Evolutionary conservation across 2,113 vertebrate genomes (phyloP), one percentile per base, ranked within the genome.

Genomic region (Pseudopipra pipra): DNA sequence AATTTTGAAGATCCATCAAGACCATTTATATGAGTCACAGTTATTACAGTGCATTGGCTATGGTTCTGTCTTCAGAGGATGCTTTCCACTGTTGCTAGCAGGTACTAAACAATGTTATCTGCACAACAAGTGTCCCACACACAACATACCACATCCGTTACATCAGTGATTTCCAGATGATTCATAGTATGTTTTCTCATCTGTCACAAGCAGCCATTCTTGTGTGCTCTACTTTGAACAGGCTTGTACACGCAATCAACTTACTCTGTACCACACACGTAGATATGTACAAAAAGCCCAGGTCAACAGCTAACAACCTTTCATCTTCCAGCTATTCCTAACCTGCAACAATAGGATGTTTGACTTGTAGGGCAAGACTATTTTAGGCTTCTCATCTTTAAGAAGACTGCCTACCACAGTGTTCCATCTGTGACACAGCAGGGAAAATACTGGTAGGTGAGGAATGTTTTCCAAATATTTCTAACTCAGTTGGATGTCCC

Each of bases 241-340:
- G 63, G 86, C 88, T 91, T 92, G 72, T 65, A 90, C 89, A 85
- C 76, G 58, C 74, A 89, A 66, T 77, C 61, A 77, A 5, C 73
- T 85, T 71, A 49, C 74, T 87, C 44, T 68, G 33, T 94, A 55
- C 92, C 96, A 93, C 93, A 92, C 88, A 95, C 78, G 47, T 55
- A 95, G 71, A 47, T 72, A 91, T 12, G 37, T 4, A 89, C 67
- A 78, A 61, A 92, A 96, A 37, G 18, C 43, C 43, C 72, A 84
- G 70, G 51, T 86, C 88, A 90, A 65, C 55, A 87, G 72, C 70
- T 67, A 95, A 93, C 41, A 86, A 82, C 78, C 52, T 95, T 97
- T 96, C 72, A 94, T 97, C 93, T 96, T 81, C 37, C 84, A 95
- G 51, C 66, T 87, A 87, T 75, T 89, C 77, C 73, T 58, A 72